Evolutionary conservation across 2,113 vertebrate genomes (phyloP).

Genomic region (Scartelaos histophorus): DNA sequence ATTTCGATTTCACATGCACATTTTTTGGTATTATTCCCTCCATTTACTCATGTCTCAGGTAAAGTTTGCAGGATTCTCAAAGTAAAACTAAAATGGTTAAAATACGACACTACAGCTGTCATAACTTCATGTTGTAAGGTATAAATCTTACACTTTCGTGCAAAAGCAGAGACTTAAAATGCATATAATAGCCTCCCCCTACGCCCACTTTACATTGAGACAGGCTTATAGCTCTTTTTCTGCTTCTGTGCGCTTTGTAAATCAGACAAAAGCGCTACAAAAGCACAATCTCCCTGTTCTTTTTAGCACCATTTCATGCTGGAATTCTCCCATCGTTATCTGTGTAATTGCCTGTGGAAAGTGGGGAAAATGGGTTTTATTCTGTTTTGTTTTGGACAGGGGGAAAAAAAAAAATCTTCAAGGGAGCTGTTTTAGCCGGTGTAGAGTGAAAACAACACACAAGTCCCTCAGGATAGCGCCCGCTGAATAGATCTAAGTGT

Average conservation of each 20-base stretch:
- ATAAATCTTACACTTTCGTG: constrained; percentile 7
- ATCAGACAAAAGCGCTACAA: constrained; percentile 39
- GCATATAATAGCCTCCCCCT: constrained; percentile 6
- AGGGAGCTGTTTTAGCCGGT: constrained; percentile 51
- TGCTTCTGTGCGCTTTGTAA: constrained; percentile 20
- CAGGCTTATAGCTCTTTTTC: neutral
- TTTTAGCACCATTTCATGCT: constrained; percentile 47
- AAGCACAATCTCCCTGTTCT: constrained; percentile 36
- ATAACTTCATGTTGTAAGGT: constrained; percentile 8
- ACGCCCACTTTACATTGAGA: neutral
- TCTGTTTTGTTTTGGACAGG: constrained; percentile 43
- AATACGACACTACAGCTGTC: neutral
- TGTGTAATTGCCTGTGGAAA: constrained; percentile 64
- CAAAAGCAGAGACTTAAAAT: neutral
- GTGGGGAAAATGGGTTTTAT: constrained; percentile 52
- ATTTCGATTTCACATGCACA: too few species aligned
- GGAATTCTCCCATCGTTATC: constrained; percentile 54
- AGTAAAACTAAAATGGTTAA: neutral
- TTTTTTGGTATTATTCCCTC: too few species aligned
- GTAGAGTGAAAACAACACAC: constrained; percentile 36
- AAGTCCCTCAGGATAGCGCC: constrained; percentile 15
- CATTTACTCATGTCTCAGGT: too few species aligned
- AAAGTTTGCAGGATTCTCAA: neutral
- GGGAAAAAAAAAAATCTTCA: constrained; percentile 54
- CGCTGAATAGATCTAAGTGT: constrained; percentile 29